These are phyloP conservation scores for Albula glossodonta DNA, from an alignment of 2,113 vertebrate species.

Conservation along the genomic window DNA sequence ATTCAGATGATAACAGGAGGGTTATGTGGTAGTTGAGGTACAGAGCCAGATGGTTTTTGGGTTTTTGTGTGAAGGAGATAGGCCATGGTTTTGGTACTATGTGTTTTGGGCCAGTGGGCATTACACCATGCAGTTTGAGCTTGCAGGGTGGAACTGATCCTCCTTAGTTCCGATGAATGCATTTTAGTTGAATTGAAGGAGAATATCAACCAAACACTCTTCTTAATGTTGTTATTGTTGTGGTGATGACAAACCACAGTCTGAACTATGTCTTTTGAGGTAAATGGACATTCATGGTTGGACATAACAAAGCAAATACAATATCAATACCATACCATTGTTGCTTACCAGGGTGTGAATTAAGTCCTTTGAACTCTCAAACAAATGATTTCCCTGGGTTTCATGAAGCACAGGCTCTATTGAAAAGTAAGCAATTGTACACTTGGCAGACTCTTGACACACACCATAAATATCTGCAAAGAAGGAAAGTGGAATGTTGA, in stretches of 20 bases:
- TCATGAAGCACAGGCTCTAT: background rate
- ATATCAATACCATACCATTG: too few relatives aligned
- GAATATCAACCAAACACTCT: too few relatives aligned
- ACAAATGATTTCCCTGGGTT: background rate
- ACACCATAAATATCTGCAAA: background rate
- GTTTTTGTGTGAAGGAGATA: background rate
- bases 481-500: background rate
- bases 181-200: too few relatives aligned
- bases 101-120: too few relatives aligned
- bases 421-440: background rate
- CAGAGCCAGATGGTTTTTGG: background rate
- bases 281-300: too few relatives aligned
- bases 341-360: background rate
- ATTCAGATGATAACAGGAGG: background rate
- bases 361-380: background rate
- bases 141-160: too few relatives aligned
- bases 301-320: too few relatives aligned
- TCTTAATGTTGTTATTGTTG: background rate
- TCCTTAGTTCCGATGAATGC: too few relatives aligned
- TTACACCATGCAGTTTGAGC: background rate
- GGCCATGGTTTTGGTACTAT: too few relatives aligned
- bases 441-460: background rate
- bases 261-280: too few relatives aligned
- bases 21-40: background rate
- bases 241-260: background rate